Base-by-base conservation (phyloP, 2,113 vertebrate species). In the Anolis carolinensis region DNA sequence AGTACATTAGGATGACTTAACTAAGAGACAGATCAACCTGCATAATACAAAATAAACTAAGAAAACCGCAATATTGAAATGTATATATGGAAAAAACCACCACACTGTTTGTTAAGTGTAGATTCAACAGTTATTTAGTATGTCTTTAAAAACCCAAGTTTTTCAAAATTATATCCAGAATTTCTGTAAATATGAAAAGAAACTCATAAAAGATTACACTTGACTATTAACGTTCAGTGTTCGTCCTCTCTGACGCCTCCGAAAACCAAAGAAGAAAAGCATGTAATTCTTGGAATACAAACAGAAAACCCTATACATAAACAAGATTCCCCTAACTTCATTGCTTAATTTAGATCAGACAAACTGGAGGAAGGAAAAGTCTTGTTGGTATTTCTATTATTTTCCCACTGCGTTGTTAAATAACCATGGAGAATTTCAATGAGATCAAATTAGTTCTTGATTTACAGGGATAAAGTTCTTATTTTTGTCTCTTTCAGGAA, bases 341-440 rank as follows among this genome's bases (percentile, higher is more conserved):
- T 92, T 83, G 34, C 72, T 78, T 90, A 90, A 85, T 80, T 84
- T 82, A 86, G 67, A 83, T 92, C 90, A 91, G 78, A 93, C 89
- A 87, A 79, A 78, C 76, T 71, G 65, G 89, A 93, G 92, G 91
- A 93, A 93, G 85, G 90, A 86, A 76, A 92, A 90, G 87, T 93
- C 87, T 78, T 89, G 78, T 86, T 82, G 88, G 80, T 91, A 73
- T 76, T 93, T 92, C 82, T 91, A 81, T 81, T 92, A 67, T 93
- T 92, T 74, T 86, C 48, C 70, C 78, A 68, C 83, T 83, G 77
- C 85, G 81, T 82, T 85, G 39, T 84, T 75, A 84, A 91, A 84
- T 80, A 0, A 36, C 21, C 21, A 55, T 70, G 48, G 9, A 82
- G 55, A 70, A 52, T 55, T 71, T 34, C 67, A 71, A 34, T 52